Conservation (phyloP, 2,797 vertebrate species). For the Thaleichthys pacificus region DNA sequence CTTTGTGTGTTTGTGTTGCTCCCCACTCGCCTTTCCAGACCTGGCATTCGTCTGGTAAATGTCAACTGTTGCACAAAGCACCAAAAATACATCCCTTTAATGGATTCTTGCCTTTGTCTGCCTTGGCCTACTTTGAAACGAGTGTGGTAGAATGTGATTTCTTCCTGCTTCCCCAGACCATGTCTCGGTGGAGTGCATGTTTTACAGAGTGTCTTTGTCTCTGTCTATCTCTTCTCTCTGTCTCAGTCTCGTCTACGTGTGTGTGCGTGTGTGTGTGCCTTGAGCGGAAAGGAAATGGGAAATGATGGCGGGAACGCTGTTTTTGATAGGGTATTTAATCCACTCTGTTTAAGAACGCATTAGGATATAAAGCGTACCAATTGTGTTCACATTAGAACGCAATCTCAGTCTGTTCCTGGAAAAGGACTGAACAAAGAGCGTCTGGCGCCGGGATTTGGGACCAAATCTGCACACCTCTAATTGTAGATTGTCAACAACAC, state of each 20-base stretch:
- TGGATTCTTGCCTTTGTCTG: conserved; percentile 55
- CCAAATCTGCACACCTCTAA: neutral
- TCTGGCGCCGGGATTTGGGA: no score
- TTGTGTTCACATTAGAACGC: no score
- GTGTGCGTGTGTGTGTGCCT: neutral
- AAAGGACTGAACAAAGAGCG: no score
- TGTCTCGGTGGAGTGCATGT: conserved; percentile 18
- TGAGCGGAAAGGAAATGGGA: no score
- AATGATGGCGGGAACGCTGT: neutral
- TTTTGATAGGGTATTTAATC: neutral
- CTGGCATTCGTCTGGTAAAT: conserved; percentile 56
- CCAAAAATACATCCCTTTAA: conserved; percentile 42
- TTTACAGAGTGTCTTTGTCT: neutral
- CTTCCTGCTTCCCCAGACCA: conserved; percentile 16
- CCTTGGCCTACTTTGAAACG: conserved; percentile 41
- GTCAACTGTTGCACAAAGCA: conserved; percentile 46
- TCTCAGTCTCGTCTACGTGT: conserved; percentile 9
- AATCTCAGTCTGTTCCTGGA: no score
- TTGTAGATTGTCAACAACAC: neutral
- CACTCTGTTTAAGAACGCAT: neutral
- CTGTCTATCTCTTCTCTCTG: conserved; percentile 11
- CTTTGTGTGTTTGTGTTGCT: conserved; percentile 25
- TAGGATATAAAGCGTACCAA: no score
- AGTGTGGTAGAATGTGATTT: conserved; percentile 36
- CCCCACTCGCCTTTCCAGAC: conserved; percentile 24